These are phyloP conservation scores for Ectobius pallidus DNA, from an alignment of 2,888 invertebrate species.

Conservation along the genomic window DNA sequence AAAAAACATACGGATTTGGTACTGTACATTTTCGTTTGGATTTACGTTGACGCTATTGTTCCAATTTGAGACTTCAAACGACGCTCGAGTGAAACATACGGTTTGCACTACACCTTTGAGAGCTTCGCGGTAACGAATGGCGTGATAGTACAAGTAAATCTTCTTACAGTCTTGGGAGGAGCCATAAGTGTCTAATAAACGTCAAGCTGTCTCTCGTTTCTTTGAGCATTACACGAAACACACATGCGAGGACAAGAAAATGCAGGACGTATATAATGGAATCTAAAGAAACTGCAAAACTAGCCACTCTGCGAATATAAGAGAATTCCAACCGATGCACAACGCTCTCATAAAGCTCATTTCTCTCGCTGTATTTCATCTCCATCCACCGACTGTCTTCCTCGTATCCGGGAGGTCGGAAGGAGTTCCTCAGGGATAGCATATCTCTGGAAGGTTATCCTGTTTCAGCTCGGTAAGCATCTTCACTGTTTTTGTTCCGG, in stretches of 20 bases:
- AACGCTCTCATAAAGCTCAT: not conserved
- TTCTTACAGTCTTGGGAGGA: not conserved
- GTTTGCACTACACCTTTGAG: no score
- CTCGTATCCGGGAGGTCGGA: not conserved
- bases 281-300: not conserved
- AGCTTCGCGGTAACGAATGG: no score
- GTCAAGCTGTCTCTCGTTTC: not conserved
- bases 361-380: not conserved
- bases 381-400: not conserved
- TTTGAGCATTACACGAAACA: not conserved
- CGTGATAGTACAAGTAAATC: not conserved
- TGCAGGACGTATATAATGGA: not conserved
- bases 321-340: no score
- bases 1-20: no score
- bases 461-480: not conserved
- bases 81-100: no score
- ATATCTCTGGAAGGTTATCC: not conserved
- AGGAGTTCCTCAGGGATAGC: not conserved
- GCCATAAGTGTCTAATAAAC: not conserved
- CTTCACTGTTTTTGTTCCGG: not conserved
- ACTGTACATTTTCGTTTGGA: no score
- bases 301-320: not conserved
- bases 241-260: not conserved
- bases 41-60: no score
- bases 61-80: no score